Evolutionary conservation across 2,797 vertebrate species (phyloP), one percentile per base, ranked within the genome.

Genomic region (Epinephelus malabaricus): DNA sequence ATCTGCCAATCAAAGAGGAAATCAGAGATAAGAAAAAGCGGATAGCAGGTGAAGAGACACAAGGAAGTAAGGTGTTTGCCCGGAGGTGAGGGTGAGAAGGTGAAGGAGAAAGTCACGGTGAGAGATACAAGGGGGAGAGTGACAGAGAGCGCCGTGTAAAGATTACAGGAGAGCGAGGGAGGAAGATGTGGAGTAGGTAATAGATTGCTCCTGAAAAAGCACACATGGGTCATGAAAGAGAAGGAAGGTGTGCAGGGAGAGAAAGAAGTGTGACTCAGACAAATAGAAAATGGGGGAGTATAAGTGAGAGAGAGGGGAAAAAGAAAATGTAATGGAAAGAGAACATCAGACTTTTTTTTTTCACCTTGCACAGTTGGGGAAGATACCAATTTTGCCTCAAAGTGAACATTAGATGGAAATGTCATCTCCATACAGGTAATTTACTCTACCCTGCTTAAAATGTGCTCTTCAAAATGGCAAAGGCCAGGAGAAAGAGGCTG

Each of bases 321-420:
- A 76, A 45, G 25, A 62, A 64, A 68, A 65, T 68, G 70, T 74
- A 83, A 83, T 78, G 71, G 88, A 89, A 89, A 83, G 76, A 79
- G 70, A 81, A 73, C 72, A 79, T 84, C 61, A 69, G 75, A 70
- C 68, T 78, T 82, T 75, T 65, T 72, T 59, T 54, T 18, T 54
- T 18, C 1, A 53, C 76, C 45, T 80, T 15, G 51, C 84, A 43
- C 88, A 73, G 77, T 76, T 71, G 64, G 62, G 65, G 66, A 86
- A 83, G 86, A 89, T 76, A 86, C 81, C 89, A 88, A 83, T 93
- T 90, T 91, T 7, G 9, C 54, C 76, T 87, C 67, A 89, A 91
- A 92, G 89, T 87, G 90, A 93, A 90, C 91, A 93, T 94, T 88
- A 92, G 84, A 90, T 84, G 84, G 76, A 94, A 93, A 94, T 94